Evolutionary conservation across 64 coral and sea anemone species (phyloP), one percentile per base, ranked within the genome.

Genomic region (Montipora capricornis): DNA sequence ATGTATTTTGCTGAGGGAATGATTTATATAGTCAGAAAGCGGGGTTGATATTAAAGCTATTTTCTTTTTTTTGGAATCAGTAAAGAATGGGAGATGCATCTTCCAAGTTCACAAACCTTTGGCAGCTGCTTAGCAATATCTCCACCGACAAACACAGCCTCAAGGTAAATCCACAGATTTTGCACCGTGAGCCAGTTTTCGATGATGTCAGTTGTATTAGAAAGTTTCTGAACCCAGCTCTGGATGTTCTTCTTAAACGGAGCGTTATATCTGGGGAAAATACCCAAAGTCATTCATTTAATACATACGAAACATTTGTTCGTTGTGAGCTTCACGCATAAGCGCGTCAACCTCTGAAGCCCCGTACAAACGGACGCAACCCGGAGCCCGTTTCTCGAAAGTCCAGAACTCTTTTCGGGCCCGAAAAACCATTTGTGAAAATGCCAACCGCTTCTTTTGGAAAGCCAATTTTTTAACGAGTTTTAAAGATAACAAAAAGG

Each of bases 171-270:
- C 98, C 98, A 99, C 13, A 99, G 89, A 68, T 99, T 99, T 62
- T 99, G 98, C 12, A 99, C 98, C 2, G 95, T 99, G 76, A 99
- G 64, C 98, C 98, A 99, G 95, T 99, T 99, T 74, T 99, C 98
- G 15, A 99, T 99, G 68, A 99, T 99, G 61, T 99, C 98, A 11
- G 98, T 96, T 77, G 98, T 99, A 46, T 99, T 99, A 26, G 98
- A 99, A 57, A 99, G 90, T 22, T 99, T 99, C 29, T 99, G 98
- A 5, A 99, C 98, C 98, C 98, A 99, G 19, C 48, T 48, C 80
- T 99, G 98, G n/a, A 99, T 99, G 17, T 93, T 96, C 85, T 99
- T 99, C 75, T 99, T 99, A 61, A 99, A 99, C 48, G 98, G 98
- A 15, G 98, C 98, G 37, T 99, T 99, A 49, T 99, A 99, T 79